Base-by-base conservation (phyloP, 1,140 invertebrate species). In the Vollenhovia emeryi region DNA sequence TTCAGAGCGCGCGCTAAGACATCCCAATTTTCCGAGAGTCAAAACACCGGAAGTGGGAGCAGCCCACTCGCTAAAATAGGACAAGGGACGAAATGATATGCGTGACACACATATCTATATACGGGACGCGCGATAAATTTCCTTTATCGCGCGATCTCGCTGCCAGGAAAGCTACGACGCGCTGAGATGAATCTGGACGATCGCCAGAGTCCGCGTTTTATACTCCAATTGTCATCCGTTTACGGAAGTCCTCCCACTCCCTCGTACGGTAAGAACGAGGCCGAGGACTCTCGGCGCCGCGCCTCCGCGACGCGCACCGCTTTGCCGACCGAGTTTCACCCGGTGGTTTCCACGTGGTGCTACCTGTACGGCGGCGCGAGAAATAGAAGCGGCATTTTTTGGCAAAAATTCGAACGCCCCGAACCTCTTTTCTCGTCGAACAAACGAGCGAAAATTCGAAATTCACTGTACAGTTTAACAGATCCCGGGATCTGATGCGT, bases 71-170 rank as follows among this genome's bases (percentile, higher is more conserved):
- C 13, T 45, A 45, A 82, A 82, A 57, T 80, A 57, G 43, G 64
- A 78, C 74, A 87, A 40, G 6, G 21, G 50, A 48, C 6, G 33
- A 36, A 36, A 36, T n/a, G 59, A 40, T 11, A 50, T 57, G 57
- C 48, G 43, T 66, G 36, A 86, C 69, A 83, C 45, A 74, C 21
- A 52, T 74, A 76, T 75, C 30, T 50, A 15, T 68, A 66, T 75
- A n/a, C 15, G 71, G 71, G 69, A 69, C 60, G 52, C 69, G 76
- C 45, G 13, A 85, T 90, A 86, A 91, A 90, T 91, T 84, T 66
- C 64, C 36, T 57, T 82, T 71, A 71, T 57, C 78, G 36, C n/a
- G 50, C 11, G 52, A 27, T 86, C 33, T 52, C 55, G 57, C 5
- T 85, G 83, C 76, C 75, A 62, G 43, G 69, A 48, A 24, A 62